phyloP scores from a whole-genome alignment of 2,888 invertebrate species.

The Trachelus troglodyta region DNA sequence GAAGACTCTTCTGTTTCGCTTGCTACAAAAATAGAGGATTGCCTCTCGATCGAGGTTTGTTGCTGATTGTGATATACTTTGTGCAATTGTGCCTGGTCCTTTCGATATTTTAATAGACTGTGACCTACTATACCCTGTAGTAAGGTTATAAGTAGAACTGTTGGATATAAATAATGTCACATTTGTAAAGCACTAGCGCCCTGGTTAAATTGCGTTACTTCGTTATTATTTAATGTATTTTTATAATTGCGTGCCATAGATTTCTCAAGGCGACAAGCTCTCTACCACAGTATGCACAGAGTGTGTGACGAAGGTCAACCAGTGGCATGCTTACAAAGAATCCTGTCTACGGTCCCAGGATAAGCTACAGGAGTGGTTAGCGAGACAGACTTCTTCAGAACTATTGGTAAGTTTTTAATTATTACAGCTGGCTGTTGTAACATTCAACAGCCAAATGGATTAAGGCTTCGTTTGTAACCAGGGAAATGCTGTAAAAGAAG shows the following conservation, averaged over 20 bases:
- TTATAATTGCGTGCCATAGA: constrained; percentile 68
- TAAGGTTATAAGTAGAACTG: too few species aligned
- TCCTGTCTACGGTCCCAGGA: constrained; percentile 75
- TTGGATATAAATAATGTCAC: too few species aligned
- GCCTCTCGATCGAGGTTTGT: constrained; percentile 75
- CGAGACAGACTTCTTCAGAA: constrained; percentile 30
- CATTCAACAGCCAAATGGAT: too few species aligned
- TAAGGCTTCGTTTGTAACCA: too few species aligned
- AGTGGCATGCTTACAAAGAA: constrained; percentile 76
- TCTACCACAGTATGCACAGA: constrained; percentile 75
- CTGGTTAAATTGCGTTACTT: background rate
- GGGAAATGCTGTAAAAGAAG: constrained; percentile 68
- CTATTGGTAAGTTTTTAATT: constrained; percentile 7
- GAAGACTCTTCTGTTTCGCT: constrained; percentile 68
- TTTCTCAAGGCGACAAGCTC: constrained; percentile 73
- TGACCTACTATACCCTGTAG: too few species aligned
- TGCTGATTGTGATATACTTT: constrained; percentile 6
- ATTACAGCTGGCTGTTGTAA: background rate
- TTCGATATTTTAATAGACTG: too few species aligned
- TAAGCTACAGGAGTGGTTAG: constrained; percentile 72
- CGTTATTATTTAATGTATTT: background rate
- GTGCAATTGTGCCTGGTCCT: too few species aligned
- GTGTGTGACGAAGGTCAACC: constrained; percentile 74
- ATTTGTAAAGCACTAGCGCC: too few species aligned
- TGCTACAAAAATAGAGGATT: constrained; percentile 74